Conservation (phyloP, 2,888 invertebrate species). For the Drosophila pseudotakahashii region DNA sequence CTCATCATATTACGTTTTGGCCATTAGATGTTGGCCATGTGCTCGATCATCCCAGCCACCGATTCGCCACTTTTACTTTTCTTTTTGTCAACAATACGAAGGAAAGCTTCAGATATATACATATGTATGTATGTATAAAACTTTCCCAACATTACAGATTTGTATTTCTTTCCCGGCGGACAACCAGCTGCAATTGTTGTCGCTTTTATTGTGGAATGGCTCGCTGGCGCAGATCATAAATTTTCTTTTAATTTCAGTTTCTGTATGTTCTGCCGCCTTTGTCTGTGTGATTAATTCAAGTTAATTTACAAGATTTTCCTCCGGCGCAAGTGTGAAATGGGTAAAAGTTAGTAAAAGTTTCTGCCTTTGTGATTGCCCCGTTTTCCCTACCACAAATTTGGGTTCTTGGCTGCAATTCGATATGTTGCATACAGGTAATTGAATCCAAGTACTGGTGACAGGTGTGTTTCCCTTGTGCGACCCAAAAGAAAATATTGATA, state of each 20-base stretch:
- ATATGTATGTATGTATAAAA: constrained; percentile 14
- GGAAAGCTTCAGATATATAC: constrained; percentile 9
- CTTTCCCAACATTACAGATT: constrained; percentile 52
- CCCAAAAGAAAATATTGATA: constrained; percentile 1
- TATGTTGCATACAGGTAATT: constrained; percentile 3
- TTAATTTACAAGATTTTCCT: constrained; percentile 25
- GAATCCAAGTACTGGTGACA: not conserved
- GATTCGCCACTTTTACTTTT: constrained; percentile 48
- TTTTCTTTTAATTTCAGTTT: constrained; percentile 65
- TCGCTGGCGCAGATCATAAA: constrained; percentile 53
- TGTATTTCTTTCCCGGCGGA: not conserved
- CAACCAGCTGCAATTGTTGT: constrained; percentile 32
- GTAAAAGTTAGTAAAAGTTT: constrained; percentile 27
- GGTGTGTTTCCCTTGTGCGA: not conserved
- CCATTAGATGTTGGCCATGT: constrained; percentile 34
- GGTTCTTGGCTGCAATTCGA: constrained; percentile 4
- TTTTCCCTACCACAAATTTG: not conserved
- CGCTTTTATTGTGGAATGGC: constrained; percentile 35
- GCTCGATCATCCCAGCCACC: constrained; percentile 27
- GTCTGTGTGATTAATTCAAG: constrained; percentile 24
- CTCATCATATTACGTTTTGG: constrained; percentile 23
- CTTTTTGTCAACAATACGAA: constrained; percentile 44
- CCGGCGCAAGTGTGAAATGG: not conserved
- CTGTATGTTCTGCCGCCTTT: constrained; percentile 22
- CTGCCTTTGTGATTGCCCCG: not conserved